Evolutionary conservation across 2,113 vertebrate genomes (phyloP).

Genomic region (Heloderma charlesbogerti): DNA sequence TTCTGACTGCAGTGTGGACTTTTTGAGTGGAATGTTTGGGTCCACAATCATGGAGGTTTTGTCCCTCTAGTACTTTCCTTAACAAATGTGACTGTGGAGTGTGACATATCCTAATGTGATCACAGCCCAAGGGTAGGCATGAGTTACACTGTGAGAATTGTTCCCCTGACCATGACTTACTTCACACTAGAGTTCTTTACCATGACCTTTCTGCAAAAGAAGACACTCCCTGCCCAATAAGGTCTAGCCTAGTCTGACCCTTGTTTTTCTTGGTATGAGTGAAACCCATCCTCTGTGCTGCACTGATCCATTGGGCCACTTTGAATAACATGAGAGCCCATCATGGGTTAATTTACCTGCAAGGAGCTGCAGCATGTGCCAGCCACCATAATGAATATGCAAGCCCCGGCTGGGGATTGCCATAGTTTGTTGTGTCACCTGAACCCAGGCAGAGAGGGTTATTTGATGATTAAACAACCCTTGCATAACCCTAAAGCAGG

Average conservation of each 20-base stretch:
- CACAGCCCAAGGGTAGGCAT: neutral
- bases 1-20: conserved; percentile 13
- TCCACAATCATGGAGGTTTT: neutral
- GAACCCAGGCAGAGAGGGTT: too few species aligned
- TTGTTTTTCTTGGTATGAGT: too few species aligned
- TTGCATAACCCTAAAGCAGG: too few species aligned
- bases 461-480: too few species aligned
- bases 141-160: neutral
- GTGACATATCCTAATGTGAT: neutral
- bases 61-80: too few species aligned
- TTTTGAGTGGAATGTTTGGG: neutral
- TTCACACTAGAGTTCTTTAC: neutral
- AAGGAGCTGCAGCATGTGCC: too few species aligned
- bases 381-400: too few species aligned
- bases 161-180: neutral
- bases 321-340: too few species aligned
- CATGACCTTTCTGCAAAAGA: neutral
- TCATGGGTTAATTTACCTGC: too few species aligned
- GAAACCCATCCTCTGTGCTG: too few species aligned
- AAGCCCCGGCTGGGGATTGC: too few species aligned
- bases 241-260: neutral
- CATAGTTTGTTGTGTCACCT: too few species aligned
- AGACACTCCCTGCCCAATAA: neutral
- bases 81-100: neutral
- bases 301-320: neutral